phyloP scores from a whole-genome alignment of 2,888 invertebrate genomes.

The Sinodicranocentrus sp. region DNA sequence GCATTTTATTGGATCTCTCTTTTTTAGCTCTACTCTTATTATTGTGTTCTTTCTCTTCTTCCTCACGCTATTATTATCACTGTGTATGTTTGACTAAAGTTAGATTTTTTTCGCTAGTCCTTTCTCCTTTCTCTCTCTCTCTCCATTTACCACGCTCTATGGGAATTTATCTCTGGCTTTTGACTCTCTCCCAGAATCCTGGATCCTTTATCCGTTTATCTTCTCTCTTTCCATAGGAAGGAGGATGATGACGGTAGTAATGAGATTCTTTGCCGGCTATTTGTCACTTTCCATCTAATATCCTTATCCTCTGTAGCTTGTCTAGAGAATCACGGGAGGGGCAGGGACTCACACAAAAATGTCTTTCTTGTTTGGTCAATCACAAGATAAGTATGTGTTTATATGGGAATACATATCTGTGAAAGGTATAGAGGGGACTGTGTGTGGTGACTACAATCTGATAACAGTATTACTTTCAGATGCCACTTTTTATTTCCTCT shows the following conservation, averaged over 20 bases:
- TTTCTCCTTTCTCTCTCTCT: slow-evolving; percentile 24
- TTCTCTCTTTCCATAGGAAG: neutral
- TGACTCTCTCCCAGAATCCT: slow-evolving; percentile 34
- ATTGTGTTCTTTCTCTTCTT: slow-evolving; percentile 10
- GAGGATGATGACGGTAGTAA: slow-evolving; percentile 58
- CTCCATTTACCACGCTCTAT: slow-evolving; percentile 1
- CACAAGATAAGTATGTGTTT: too few relatives aligned
- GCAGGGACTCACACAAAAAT: slow-evolving; percentile 19
- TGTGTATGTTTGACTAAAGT: neutral
- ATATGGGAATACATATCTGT: too few relatives aligned
- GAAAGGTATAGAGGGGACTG: neutral
- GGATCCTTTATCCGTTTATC: slow-evolving; percentile 56
- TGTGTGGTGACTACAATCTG: slow-evolving; percentile 25
- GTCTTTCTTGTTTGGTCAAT: slow-evolving; percentile 33
- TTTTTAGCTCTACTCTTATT: slow-evolving; percentile 4
- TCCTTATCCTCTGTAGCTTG: slow-evolving; percentile 40
- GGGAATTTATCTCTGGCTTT: slow-evolving; percentile 51
- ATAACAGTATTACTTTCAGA: slow-evolving; percentile 45
- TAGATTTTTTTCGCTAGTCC: neutral
- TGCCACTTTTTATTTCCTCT: slow-evolving; percentile 51
- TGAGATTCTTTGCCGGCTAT: slow-evolving; percentile 63
- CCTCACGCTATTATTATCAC: slow-evolving; percentile 2
- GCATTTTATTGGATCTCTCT: slow-evolving; percentile 71
- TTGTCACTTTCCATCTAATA: slow-evolving; percentile 66
- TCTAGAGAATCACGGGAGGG: neutral